Evolutionary conservation across 1,140 invertebrate genomes (phyloP).

Genomic region (Amphibalanus amphitrite): DNA sequence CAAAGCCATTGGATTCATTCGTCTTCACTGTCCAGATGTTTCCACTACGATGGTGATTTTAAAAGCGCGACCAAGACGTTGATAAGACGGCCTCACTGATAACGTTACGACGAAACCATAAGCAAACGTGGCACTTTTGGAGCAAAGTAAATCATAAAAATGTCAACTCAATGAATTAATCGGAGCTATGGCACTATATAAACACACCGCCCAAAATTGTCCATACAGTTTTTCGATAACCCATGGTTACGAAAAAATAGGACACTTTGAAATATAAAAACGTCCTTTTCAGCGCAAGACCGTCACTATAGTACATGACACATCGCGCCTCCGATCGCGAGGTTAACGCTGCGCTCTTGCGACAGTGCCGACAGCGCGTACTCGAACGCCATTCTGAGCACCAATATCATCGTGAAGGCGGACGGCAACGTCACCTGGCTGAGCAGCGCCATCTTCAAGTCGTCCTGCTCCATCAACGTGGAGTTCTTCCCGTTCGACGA

Average conservation of each 20-base stretch:
- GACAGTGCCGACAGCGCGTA: slow-evolving; percentile 26
- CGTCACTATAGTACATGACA: neutral
- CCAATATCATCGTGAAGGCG: slow-evolving; percentile 26
- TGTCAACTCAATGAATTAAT: too few species aligned
- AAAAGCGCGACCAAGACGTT: too few species aligned
- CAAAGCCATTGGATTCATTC: too few species aligned
- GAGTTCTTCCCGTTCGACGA: slow-evolving; percentile 40
- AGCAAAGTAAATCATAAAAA: too few species aligned
- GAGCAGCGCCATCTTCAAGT: slow-evolving; percentile 26
- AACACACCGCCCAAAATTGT: too few species aligned
- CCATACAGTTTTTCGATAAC: too few species aligned
- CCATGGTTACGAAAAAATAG: neutral
- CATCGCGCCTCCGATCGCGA: neutral
- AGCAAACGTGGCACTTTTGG: too few species aligned
- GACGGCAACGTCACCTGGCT: slow-evolving; percentile 27
- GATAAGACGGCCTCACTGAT: too few species aligned
- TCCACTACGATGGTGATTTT: too few species aligned
- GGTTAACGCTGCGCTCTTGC: slow-evolving; percentile 6
- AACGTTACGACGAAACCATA: too few species aligned
- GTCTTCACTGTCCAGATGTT: too few species aligned
- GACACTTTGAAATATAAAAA: slow-evolving; percentile 4
- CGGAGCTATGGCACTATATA: too few species aligned
- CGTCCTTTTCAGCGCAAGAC: neutral
- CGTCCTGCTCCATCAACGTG: slow-evolving; percentile 27
- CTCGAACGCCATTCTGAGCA: slow-evolving; percentile 26